phyloP scores from a whole-genome alignment of 2,888 invertebrate genomes.

The Xestia c-nigrum region DNA sequence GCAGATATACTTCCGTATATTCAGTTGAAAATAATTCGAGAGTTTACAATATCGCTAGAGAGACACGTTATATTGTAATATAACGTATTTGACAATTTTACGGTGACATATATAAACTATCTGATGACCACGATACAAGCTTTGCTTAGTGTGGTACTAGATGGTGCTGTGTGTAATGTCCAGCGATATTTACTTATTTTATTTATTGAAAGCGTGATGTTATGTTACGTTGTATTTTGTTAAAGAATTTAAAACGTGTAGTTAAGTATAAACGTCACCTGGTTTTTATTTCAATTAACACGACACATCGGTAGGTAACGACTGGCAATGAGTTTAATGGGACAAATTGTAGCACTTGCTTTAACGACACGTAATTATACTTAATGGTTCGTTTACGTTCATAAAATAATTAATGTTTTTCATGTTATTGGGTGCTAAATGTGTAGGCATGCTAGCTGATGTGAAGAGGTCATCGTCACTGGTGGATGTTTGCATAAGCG shows the following conservation, averaged over 20 bases:
- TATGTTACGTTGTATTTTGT: background rate
- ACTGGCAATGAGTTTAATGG: constrained; percentile 34
- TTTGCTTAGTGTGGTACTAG: no score
- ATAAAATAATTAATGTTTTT: constrained; percentile 4
- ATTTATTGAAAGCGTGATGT: no score
- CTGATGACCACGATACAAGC: no score
- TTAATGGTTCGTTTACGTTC: constrained; percentile 19
- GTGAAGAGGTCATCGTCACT: background rate
- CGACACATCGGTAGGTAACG: constrained; percentile 22
- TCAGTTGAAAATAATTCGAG: no score
- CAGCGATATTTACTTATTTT: no score
- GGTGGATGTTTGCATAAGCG: no score
- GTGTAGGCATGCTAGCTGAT: background rate
- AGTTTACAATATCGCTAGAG: no score
- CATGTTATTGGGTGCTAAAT: background rate
- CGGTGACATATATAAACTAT: no score
- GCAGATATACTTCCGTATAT: no score
- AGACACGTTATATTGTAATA: no score
- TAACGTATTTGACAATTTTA: no score
- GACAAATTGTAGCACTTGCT: constrained; percentile 28
- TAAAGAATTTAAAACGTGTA: background rate
- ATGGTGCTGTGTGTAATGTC: no score
- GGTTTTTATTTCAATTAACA: constrained; percentile 35
- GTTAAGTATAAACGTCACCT: background rate
- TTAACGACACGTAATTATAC: constrained; percentile 28